Percentiles rank a stretch among this genome's conserved stretches.
These are phyloP conservation scores for Chaenodraco wilsoni DNA, from an alignment of 2,797 vertebrate genomes.

Conservation along the genomic window DNA sequence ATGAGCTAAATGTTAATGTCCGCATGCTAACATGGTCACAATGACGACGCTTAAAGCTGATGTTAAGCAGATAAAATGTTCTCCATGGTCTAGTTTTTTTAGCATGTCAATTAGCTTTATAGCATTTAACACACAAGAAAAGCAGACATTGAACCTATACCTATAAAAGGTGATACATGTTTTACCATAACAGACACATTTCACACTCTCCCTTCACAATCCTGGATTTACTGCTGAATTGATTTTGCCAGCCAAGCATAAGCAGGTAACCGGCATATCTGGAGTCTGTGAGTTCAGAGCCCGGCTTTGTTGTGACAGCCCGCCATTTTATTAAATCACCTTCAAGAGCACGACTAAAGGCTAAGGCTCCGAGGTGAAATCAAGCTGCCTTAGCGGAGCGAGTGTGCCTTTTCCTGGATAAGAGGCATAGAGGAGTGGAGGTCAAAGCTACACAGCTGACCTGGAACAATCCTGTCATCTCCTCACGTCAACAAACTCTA, in stretches of 20 bases:
- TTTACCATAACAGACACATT: conserved; percentile 4
- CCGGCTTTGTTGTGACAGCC: conserved; percentile 38
- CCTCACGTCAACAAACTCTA: conserved; percentile 31
- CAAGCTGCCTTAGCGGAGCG: conserved; percentile 44
- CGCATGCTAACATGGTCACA: not conserved
- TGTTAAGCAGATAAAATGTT: not conserved
- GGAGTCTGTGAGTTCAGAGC: conserved; percentile 33
- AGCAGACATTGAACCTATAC: not conserved
- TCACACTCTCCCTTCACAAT: conserved; percentile 4
- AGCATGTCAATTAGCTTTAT: not conserved
- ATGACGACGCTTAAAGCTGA: not conserved
- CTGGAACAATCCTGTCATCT: conserved; percentile 64
- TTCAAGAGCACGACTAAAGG: conserved; percentile 62
- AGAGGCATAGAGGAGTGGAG: conserved; percentile 43
- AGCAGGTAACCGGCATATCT: conserved; percentile 35
- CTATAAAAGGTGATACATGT: not conserved
- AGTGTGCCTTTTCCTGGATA: conserved; percentile 47
- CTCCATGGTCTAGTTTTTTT: not conserved
- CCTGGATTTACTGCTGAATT: conserved; percentile 13
- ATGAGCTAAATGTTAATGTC: not conserved
- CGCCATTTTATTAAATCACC: conserved; percentile 55
- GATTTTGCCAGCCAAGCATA: conserved; percentile 34
- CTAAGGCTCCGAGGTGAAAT: conserved; percentile 52
- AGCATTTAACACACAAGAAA: not conserved
- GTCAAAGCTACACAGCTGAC: conserved; percentile 53